Evolutionary conservation across 1,140 invertebrate species (phyloP).

Genomic region (Contarinia nasturtii): DNA sequence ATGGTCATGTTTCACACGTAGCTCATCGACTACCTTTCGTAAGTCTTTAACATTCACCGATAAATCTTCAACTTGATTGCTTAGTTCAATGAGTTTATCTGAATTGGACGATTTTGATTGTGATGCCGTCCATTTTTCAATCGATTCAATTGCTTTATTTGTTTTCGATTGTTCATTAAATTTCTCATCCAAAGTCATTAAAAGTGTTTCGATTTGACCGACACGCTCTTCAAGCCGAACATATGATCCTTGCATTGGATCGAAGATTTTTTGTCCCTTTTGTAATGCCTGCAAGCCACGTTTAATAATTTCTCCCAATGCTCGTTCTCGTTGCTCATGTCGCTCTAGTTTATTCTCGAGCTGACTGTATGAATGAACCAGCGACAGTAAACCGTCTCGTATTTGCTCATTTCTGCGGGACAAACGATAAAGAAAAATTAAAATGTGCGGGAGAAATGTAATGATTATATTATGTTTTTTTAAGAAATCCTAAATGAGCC

Average conservation of each 20-base stretch:
- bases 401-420: slow-evolving; percentile 55
- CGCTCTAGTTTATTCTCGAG: slow-evolving; percentile 66
- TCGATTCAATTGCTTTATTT: slow-evolving; percentile 38
- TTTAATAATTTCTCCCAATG: slow-evolving; percentile 58
- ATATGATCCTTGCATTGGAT: slow-evolving; percentile 43
- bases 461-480: too few relatives aligned
- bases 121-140: slow-evolving; percentile 36
- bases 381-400: slow-evolving; percentile 55
- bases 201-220: slow-evolving; percentile 44
- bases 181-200: slow-evolving; percentile 29
- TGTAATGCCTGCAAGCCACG: slow-evolving; percentile 48
- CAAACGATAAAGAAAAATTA: too few relatives aligned
- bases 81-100: slow-evolving; percentile 23
- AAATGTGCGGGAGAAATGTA: too few relatives aligned
- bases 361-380: slow-evolving; percentile 60
- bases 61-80: slow-evolving; percentile 31
- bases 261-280: slow-evolving; percentile 45
- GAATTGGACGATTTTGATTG: slow-evolving; percentile 16
- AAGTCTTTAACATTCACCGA: slow-evolving; percentile 31
- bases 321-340: slow-evolving; percentile 62
- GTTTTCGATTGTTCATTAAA: slow-evolving; percentile 42
- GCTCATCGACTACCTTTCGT: slow-evolving; percentile 26
- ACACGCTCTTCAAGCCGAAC: slow-evolving; percentile 44
- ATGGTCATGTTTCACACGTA: slow-evolving; percentile 21
- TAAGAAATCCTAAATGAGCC: too few relatives aligned